A percentile compares a stretch with the other conserved stretches of the same genome.
Evolutionary conservation across 2,113 vertebrate species (phyloP).

Genomic region (Shinisaurus crocodilurus): DNA sequence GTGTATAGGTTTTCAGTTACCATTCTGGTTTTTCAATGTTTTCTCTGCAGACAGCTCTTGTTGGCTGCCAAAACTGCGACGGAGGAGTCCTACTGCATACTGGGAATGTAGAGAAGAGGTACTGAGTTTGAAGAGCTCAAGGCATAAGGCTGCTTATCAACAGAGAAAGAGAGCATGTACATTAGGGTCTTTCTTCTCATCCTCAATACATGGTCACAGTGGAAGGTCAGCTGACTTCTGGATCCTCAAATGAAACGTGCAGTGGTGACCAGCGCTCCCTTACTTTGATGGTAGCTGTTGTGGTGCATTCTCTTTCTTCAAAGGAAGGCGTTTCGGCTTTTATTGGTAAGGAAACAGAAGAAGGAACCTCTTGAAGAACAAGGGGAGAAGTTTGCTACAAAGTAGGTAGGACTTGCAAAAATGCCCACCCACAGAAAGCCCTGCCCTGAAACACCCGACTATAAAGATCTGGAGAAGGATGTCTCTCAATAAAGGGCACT

Average conservation of each 20-base stretch:
- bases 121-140: not conserved
- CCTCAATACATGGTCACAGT: slow-evolving; percentile 61
- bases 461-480: slow-evolving; percentile 10
- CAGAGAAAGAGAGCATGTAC: slow-evolving; percentile 14
- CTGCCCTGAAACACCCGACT: slow-evolving; percentile 26
- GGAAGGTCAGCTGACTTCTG: slow-evolving; percentile 56
- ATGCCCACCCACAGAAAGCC: slow-evolving; percentile 31
- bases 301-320: slow-evolving; percentile 26
- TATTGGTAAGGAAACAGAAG: slow-evolving; percentile 41
- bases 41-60: not conserved
- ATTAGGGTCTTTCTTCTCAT: slow-evolving; percentile 3
- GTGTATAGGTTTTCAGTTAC: slow-evolving; percentile 23
- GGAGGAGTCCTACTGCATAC: slow-evolving; percentile 28
- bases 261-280: slow-evolving; percentile 19
- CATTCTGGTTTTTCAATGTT: slow-evolving; percentile 24
- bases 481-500: slow-evolving; percentile 35
- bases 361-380: slow-evolving; percentile 24
- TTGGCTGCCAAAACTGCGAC: not conserved
- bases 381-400: slow-evolving; percentile 37
- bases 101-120: slow-evolving; percentile 39
- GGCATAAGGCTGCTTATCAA: slow-evolving; percentile 53
- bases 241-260: not conserved
- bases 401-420: slow-evolving; percentile 37
- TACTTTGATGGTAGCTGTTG: accelerated
- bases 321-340: slow-evolving; percentile 43